Evolutionary conservation across 2,797 vertebrate species (phyloP).

Genomic region (Anas bernieri): DNA sequence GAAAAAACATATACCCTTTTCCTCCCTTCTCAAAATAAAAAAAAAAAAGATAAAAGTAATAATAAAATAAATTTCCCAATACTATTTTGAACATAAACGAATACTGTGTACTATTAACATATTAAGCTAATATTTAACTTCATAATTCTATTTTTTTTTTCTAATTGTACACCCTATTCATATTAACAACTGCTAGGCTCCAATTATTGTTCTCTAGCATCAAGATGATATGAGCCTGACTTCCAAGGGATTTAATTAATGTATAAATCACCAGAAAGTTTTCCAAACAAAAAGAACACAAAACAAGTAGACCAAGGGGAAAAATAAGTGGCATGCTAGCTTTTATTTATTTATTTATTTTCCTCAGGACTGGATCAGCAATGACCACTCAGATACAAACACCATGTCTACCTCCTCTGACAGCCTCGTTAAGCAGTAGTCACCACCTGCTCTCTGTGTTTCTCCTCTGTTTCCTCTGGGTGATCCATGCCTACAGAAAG

Average conservation of each 20-base stretch:
- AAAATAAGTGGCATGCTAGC: not conserved
- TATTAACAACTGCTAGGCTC: not conserved
- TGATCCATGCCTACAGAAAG: not conserved
- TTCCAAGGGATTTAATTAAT: not conserved
- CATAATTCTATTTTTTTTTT: not conserved
- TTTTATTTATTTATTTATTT: not conserved
- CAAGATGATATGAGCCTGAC: fast-evolving
- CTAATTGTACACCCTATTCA: not conserved
- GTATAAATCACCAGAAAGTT: not conserved
- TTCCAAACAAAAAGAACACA: not conserved
- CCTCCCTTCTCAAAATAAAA: not conserved
- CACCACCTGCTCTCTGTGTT: not conserved
- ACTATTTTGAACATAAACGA: not conserved
- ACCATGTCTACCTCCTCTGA: not conserved
- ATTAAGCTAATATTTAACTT: not conserved
- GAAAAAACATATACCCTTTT: not conserved
- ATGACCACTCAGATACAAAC: not conserved
- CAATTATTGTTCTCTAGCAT: not conserved
- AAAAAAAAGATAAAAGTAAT: not conserved
- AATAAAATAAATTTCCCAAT: not conserved
- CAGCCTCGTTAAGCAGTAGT: not conserved
- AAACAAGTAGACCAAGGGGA: not conserved
- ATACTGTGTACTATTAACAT: not conserved
- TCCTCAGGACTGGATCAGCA: not conserved
- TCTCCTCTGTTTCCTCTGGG: not conserved